Evolutionary conservation across 2,797 vertebrate species (phyloP).

Genomic region (Gallinago nigripennis): DNA sequence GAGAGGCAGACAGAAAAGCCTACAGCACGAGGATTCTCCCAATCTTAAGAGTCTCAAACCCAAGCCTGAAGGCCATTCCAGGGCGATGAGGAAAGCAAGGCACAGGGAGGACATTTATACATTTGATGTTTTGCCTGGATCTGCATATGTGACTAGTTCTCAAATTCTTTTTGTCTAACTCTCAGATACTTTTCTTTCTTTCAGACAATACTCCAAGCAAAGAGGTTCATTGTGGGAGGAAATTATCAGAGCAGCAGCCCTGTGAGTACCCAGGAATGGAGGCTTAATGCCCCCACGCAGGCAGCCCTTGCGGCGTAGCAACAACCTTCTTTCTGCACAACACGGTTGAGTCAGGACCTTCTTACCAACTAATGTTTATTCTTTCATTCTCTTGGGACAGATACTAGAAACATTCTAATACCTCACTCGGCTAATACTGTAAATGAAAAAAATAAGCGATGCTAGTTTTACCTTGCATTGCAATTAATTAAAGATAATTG

Average conservation of each 20-base stretch:
- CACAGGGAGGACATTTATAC: not conserved
- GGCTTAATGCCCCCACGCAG: rapidly evolving
- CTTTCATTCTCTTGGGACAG: not conserved
- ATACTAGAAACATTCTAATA: not conserved
- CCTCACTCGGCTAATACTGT: not conserved
- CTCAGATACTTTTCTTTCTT: not conserved
- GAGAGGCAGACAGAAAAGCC: not conserved
- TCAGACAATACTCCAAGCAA: not conserved
- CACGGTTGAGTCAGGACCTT: not conserved
- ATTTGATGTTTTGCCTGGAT: not conserved
- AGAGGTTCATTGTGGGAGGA: not conserved
- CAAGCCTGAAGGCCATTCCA: not conserved
- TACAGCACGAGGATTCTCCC: not conserved
- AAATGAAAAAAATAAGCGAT: not conserved
- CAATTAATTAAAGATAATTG: not conserved
- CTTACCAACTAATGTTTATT: not conserved
- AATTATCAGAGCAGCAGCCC: not conserved
- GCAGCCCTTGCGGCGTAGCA: not conserved
- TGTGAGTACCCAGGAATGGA: not conserved
- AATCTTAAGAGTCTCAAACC: not conserved
- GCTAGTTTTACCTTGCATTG: not conserved
- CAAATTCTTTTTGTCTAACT: not conserved
- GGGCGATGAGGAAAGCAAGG: rapidly evolving
- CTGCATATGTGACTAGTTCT: not conserved
- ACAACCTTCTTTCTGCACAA: not conserved